Conservation (phyloP, 2,113 vertebrate genomes). For the Ceyx margarethae region DNA sequence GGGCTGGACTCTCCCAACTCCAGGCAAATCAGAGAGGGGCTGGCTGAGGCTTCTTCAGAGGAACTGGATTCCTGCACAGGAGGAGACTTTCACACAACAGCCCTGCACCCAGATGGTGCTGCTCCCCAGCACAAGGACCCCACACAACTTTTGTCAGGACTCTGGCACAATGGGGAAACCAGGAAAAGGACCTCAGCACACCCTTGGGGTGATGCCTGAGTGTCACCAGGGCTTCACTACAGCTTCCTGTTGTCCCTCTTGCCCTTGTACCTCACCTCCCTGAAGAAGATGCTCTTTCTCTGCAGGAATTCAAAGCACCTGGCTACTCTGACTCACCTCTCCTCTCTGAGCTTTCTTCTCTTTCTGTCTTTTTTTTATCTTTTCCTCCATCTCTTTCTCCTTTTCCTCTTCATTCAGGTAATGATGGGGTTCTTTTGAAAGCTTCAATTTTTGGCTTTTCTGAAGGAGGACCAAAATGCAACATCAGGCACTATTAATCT, state of each 20-base stretch:
- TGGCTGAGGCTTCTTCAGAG: neutral
- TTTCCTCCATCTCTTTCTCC: too few relatives aligned
- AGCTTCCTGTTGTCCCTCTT: neutral
- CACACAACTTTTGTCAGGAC: neutral
- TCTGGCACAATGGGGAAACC: neutral
- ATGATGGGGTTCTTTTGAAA: neutral
- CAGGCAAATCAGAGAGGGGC: too few relatives aligned
- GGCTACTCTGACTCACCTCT: neutral
- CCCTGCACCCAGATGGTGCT: neutral
- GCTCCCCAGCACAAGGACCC: neutral
- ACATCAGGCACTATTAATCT: neutral
- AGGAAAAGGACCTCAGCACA: neutral
- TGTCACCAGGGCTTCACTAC: neutral
- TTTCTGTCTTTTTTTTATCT: accelerated
- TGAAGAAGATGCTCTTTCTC: neutral
- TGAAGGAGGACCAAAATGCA: neutral
- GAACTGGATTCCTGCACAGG: neutral
- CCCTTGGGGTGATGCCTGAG: too few relatives aligned
- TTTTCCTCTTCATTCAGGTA: neutral
- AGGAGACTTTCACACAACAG: neutral
- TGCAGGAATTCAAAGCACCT: neutral
- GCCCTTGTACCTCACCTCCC: neutral
- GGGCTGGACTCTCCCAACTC: too few relatives aligned
- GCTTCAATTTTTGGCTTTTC: neutral
- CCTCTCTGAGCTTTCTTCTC: neutral